phyloP scores from a whole-genome alignment of 2,797 vertebrate genomes.

The Helostoma temminkii region DNA sequence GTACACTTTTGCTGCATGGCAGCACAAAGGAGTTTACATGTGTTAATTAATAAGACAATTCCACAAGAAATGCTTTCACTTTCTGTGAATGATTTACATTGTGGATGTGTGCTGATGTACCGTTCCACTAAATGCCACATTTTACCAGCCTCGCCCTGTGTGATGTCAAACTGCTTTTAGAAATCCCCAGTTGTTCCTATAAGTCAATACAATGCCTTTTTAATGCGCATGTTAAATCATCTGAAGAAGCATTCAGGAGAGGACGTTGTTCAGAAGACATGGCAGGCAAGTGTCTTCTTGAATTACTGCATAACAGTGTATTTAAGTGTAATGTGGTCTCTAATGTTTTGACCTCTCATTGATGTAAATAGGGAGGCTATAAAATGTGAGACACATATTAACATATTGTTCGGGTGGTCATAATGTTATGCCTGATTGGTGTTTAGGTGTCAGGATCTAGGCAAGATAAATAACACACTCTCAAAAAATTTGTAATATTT shows the following conservation, averaged over 20 bases:
- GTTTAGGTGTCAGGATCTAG: not conserved
- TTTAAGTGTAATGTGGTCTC: not conserved
- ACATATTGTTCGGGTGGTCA: too few relatives aligned
- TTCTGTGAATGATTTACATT: not conserved
- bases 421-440: too few relatives aligned
- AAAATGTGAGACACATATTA: too few relatives aligned
- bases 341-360: too few relatives aligned
- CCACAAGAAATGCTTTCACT: slow-evolving; percentile 3
- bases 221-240: not conserved
- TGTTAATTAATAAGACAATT: not conserved
- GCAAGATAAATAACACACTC: too few relatives aligned
- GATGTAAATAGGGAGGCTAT: too few relatives aligned
- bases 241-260: not conserved
- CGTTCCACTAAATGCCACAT: not conserved
- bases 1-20: not conserved
- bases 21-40: not conserved
- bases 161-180: not conserved
- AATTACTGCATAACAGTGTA: accelerated
- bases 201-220: not conserved
- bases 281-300: slow-evolving; percentile 15
- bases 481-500: too few relatives aligned
- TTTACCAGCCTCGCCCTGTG: not conserved
- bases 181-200: slow-evolving; percentile 2
- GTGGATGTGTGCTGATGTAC: not conserved
- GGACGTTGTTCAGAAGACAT: not conserved